Percentiles rank a stretch among this genome's conserved stretches.
Evolutionary conservation across 2,888 invertebrate species (phyloP).

Genomic region (Chymomyza fuscimana): DNA sequence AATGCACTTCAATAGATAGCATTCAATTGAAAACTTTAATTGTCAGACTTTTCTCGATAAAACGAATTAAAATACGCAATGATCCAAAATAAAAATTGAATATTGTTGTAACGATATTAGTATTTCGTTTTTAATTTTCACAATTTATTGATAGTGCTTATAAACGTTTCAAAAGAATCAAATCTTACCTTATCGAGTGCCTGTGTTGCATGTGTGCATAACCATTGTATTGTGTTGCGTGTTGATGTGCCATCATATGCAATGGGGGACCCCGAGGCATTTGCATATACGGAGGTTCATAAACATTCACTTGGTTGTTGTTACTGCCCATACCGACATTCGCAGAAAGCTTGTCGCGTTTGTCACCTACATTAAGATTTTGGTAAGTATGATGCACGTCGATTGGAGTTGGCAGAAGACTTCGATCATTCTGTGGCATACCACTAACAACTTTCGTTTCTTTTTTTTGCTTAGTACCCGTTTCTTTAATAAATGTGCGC

Average conservation of each 20-base stretch:
- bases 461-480: not conserved
- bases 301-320: conserved; percentile 49
- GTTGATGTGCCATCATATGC: conserved; percentile 45
- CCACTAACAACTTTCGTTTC: conserved; percentile 37
- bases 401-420: conserved; percentile 57
- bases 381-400: conserved; percentile 47
- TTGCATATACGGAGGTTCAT: conserved; percentile 54
- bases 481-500: not conserved
- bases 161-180: too few species aligned
- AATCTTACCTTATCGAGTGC: conserved; percentile 51
- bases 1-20: too few species aligned
- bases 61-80: too few species aligned
- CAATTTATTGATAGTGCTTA: too few species aligned
- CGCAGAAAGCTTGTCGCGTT: conserved; percentile 35
- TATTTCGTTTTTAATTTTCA: too few species aligned
- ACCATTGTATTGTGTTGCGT: conserved; percentile 48
- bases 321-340: conserved; percentile 31
- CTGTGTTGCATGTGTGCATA: conserved; percentile 54
- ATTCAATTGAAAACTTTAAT: too few species aligned
- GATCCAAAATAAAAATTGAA: too few species aligned
- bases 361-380: conserved; percentile 41
- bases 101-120: too few species aligned
- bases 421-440: conserved; percentile 45
- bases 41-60: too few species aligned
- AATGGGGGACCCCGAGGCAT: conserved; percentile 51